Evolutionary conservation across 2,113 vertebrate genomes (phyloP).

Genomic region (Paradisaea rubra): DNA sequence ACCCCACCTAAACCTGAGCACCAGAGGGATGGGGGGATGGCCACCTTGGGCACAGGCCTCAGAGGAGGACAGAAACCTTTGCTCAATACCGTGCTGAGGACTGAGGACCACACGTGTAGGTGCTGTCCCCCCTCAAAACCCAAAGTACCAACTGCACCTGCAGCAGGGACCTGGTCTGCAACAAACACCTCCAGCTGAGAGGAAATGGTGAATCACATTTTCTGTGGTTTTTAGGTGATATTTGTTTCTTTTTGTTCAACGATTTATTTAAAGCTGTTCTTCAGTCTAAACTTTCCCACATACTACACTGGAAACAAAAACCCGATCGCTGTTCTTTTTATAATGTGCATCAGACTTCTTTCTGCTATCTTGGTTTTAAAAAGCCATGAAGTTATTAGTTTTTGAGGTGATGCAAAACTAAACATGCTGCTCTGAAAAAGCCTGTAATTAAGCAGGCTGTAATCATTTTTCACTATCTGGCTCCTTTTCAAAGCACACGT

Average conservation of each 20-base stretch:
- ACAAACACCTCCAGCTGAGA: background rate
- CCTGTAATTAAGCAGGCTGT: conserved; percentile 26
- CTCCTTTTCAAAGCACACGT: background rate
- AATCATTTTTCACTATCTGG: conserved; percentile 45
- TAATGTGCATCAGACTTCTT: background rate
- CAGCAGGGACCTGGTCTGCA: background rate
- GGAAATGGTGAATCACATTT: background rate
- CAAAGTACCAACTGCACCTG: background rate
- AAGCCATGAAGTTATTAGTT: background rate
- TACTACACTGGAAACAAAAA: background rate
- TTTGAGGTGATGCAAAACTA: conserved; percentile 46
- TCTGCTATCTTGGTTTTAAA: background rate
- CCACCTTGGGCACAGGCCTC: background rate
- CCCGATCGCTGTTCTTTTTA: accelerated
- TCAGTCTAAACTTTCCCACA: conserved; percentile 3
- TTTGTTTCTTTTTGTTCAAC: background rate
- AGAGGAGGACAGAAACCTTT: background rate
- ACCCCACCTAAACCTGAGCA: background rate
- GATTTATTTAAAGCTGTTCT: background rate
- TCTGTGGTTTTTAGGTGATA: background rate
- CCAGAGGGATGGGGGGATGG: background rate
- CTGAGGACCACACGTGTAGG: accelerated
- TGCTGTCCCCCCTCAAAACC: background rate
- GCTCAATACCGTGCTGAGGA: background rate
- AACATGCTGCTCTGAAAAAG: conserved; percentile 33